phyloP scores from a whole-genome alignment of 2,797 vertebrate genomes.

The Cryptoprocta ferox region DNA sequence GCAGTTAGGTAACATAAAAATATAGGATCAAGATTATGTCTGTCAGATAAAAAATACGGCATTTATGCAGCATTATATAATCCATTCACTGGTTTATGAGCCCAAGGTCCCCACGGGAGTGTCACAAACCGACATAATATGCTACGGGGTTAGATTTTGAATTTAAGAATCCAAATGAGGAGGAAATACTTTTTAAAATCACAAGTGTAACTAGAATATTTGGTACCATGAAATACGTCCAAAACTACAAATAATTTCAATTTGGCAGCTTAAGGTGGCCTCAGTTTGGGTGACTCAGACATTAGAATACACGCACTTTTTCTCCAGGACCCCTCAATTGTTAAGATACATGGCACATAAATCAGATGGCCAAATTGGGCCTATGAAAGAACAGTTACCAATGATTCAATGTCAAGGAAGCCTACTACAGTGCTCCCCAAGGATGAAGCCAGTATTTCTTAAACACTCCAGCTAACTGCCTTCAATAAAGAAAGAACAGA shows the following conservation, averaged over 20 bases:
- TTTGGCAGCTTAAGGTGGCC: slow-evolving; percentile 62
- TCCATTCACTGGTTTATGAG: slow-evolving; percentile 84
- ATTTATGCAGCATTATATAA: slow-evolving; percentile 88
- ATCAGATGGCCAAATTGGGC: slow-evolving; percentile 79
- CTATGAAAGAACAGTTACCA: slow-evolving; percentile 77
- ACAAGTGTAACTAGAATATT: slow-evolving; percentile 46
- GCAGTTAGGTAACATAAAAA: slow-evolving; percentile 87
- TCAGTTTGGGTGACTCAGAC: slow-evolving; percentile 11
- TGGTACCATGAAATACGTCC: slow-evolving; percentile 48
- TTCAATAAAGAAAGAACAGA: slow-evolving; percentile 75
- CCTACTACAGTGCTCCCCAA: slow-evolving; percentile 70
- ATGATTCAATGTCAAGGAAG: slow-evolving; percentile 80
- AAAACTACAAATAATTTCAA: slow-evolving; percentile 69
- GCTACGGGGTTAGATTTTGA: slow-evolving; percentile 72
- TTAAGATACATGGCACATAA: slow-evolving; percentile 73
- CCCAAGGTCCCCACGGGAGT: slow-evolving; percentile 79
- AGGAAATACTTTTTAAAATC: slow-evolving; percentile 72
- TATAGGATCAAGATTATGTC: slow-evolving; percentile 85
- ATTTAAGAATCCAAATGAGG: slow-evolving; percentile 75
- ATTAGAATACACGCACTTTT: slow-evolving; percentile 65
- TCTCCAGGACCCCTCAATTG: slow-evolving; percentile 44
- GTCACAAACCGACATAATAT: slow-evolving; percentile 81
- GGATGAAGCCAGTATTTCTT: slow-evolving; percentile 77
- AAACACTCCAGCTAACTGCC: slow-evolving; percentile 75
- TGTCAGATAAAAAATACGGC: slow-evolving; percentile 86